Base-by-base conservation (phyloP, 2,888 invertebrate genomes). In the Apodemia zela region DNA sequence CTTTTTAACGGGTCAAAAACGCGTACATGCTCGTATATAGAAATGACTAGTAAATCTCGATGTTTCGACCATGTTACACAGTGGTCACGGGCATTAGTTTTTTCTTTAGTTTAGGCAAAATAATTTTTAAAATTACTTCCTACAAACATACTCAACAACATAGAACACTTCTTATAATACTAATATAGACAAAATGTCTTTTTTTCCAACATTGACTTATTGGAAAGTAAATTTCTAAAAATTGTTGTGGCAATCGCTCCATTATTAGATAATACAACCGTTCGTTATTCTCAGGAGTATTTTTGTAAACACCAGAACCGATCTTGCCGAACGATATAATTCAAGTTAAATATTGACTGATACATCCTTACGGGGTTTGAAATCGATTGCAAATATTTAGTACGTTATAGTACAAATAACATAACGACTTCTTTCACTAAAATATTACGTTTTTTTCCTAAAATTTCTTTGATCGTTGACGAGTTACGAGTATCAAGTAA, bases 331-430 rank as follows among this genome's bases (percentile, higher is more conserved):
- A 51, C 51, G 51, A 51, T 21, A 51, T 51, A 60, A 47, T 45
- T 42, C 33, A 25, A 42, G 21, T 60, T 38, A 42, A 60, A 33
- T 58, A 33, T 58, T 57, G 45, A 62, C 25, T 38, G 17, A 58
- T 58, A 45, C 29, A 18, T 62, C 17, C 51, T 62, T 45, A 58
- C 58, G 45, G 29, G 25, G 47, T 47, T 59, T 62, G 33, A 45
- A 62, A 58, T 62, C 58, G 62, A 62, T 45, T 29, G 62, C 29
- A 57, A 62, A 62, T 62, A 62, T 62, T 62, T 62, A 47, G 33
- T 51, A 11, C 18, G 18, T 51, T 51, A 21, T 10, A 21, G 21
- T 25, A 21, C 18, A 51, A 51, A 51, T 51, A 51, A 18, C 5
- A 25, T 13, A 21, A 18, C 13, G 18, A 54, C 25, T 13, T 25